phyloP scores from a whole-genome alignment of 2,113 vertebrate genomes.

The Todiramphus saurophagus region DNA sequence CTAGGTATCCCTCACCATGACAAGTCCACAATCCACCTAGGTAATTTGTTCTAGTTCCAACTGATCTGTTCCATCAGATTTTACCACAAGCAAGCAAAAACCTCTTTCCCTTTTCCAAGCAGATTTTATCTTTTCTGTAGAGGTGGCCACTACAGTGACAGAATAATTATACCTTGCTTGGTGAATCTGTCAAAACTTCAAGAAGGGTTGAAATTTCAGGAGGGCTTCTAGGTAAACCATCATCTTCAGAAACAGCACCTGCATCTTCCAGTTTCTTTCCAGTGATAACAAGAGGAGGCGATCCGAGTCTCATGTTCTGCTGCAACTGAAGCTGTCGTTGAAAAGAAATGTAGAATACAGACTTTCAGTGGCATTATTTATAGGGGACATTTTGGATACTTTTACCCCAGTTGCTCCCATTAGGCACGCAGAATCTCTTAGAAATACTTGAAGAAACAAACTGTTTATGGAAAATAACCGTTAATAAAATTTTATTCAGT shows the following conservation, averaged over 20 bases:
- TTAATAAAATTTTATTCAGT: background rate
- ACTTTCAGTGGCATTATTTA: background rate
- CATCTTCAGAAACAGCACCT: constrained; percentile 78
- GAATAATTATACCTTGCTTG: constrained; percentile 51
- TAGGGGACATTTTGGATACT: background rate
- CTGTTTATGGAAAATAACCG: background rate
- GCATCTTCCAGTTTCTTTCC: constrained; percentile 76
- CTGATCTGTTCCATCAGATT: background rate
- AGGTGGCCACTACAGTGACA: background rate
- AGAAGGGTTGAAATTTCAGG: constrained; percentile 75
- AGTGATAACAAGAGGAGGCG: constrained; percentile 72
- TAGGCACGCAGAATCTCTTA: background rate
- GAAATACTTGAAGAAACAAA: background rate
- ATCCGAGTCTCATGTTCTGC: constrained; percentile 78
- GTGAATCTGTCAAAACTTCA: constrained; percentile 42
- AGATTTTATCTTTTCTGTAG: background rate
- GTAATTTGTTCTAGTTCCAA: background rate
- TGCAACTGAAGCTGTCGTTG: constrained; percentile 73
- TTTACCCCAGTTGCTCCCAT: background rate
- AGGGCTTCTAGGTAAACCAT: constrained; percentile 79
- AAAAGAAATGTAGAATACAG: background rate
- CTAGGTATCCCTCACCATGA: background rate
- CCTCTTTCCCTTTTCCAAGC: background rate
- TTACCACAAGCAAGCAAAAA: background rate
- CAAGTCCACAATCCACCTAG: background rate